A percentile compares a stretch with the other conserved stretches of the same genome.
Evolutionary conservation across 2,888 invertebrate species (phyloP).

Genomic region (Syrista parreyssii): DNA sequence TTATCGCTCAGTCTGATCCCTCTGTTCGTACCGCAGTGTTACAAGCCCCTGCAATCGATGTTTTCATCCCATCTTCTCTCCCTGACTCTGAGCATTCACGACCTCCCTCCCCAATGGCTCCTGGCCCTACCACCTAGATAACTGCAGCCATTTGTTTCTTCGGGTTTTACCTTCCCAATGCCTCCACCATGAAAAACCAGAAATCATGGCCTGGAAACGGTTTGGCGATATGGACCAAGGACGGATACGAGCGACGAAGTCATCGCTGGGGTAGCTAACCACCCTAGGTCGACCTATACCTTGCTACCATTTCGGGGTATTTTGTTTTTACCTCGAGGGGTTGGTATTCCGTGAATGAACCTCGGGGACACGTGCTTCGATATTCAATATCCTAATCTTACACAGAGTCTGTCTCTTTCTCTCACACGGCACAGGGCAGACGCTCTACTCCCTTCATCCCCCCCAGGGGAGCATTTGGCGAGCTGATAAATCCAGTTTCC

Average conservation of each 20-base stretch:
- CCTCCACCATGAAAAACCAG: too few species aligned
- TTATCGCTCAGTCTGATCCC: conserved; percentile 57
- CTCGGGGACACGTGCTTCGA: conserved; percentile 42
- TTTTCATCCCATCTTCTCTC: conserved; percentile 50
- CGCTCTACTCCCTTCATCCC: conserved; percentile 11
- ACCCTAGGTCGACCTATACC: too few species aligned
- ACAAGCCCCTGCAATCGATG: conserved; percentile 60
- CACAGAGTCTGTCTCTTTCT: too few species aligned
- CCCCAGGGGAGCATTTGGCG: conserved; percentile 31
- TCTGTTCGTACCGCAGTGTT: conserved; percentile 59
- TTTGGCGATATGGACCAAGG: too few species aligned
- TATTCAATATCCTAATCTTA: conserved; percentile 40
- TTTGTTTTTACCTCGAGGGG: too few species aligned
- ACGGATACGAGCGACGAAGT: too few species aligned
- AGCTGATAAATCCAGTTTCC: conserved; percentile 34
- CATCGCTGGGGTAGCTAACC: too few species aligned
- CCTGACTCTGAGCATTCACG: neutral
- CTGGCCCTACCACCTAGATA: conserved; percentile 30
- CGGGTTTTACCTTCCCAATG: conserved; percentile 8
- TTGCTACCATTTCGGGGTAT: too few species aligned
- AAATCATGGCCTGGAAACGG: too few species aligned
- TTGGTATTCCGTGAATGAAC: conserved; percentile 26
- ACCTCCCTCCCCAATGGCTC: conserved; percentile 4
- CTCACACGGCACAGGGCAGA: too few species aligned
- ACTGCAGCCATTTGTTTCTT: conserved; percentile 49